A percentile compares a stretch with the other conserved stretches of the same genome.
Conservation (phyloP, 2,113 vertebrate genomes). For the Guaruba guarouba region DNA sequence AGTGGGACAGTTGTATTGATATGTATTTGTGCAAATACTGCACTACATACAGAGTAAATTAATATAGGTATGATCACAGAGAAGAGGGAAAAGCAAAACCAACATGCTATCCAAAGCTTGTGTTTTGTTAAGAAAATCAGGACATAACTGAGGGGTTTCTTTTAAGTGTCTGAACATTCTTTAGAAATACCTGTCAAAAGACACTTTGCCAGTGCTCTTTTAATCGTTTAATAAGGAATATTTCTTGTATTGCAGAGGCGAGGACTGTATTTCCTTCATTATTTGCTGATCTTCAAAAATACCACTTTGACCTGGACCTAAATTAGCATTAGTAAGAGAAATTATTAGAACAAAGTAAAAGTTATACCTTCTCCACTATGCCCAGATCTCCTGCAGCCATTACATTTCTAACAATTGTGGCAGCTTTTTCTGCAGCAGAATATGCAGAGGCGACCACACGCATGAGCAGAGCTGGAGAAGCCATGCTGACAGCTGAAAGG, state of each 20-base stretch:
- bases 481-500: conserved; percentile 74
- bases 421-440: conserved; percentile 87
- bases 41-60: background rate
- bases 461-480: conserved; percentile 85
- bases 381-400: conserved; percentile 89
- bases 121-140: background rate
- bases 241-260: background rate
- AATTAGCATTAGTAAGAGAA: background rate
- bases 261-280: background rate
- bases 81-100: background rate
- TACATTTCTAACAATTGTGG: conserved; percentile 84
- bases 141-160: background rate
- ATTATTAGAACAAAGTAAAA: background rate
- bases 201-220: background rate
- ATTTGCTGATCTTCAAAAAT: background rate
- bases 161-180: background rate
- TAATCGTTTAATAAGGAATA: background rate
- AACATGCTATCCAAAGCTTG: background rate
- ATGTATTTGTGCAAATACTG: background rate
- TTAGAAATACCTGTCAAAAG: background rate
- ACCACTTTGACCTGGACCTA: background rate
- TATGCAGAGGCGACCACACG: conserved; percentile 87
- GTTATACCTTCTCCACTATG: conserved; percentile 90
- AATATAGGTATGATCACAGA: background rate
- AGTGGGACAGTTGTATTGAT: background rate